Evolutionary conservation across 1,140 invertebrate genomes (phyloP), one percentile per base, ranked within the genome.

Genomic region (Pygmarrhopalites habei): DNA sequence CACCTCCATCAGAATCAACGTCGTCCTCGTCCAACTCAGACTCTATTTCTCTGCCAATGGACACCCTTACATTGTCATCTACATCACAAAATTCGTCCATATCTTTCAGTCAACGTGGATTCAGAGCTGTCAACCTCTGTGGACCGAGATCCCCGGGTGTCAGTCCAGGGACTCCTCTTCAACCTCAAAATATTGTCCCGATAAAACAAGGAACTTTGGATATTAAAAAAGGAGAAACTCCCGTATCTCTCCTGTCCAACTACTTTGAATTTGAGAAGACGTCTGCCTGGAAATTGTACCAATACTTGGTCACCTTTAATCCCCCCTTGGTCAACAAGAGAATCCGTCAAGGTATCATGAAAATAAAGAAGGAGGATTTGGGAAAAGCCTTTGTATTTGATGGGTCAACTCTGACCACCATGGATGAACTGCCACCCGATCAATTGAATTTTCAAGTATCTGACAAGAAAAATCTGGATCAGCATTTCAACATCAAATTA

Each of bases 311-410:
- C 5, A 14, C 14, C 14, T 19, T 49, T 21, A 19, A 14, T 21
- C 46, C 46, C 7, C 7, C 7, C 14, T 10, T 49, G 5, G 46
- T 15, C 7, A 12, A 15, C 12, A 49, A 19, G 14, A 7, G 19
- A 21, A 12, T 49, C 46, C 12, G 19, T 12, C 86, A 84, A 72
- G 78, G 69, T 0, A 72, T 89, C 1, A 44, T 90, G 0, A 71
- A 4, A 10, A 7, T 12, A 23, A 10, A 7, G 5, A 85, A 88
- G 62, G 73, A 72, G 29, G 75, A 80, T 1, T 72, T 62, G 1
- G 65, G 87, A 1, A 81, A 80, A 0, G 77, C 12, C 68, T 81
- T 82, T 64, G 65, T 83, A 4, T 84, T 82, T 76, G 82, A 83
- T 73, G 82, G 82, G n/a, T 15, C 12, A 15, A 28, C 21, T 7